A percentile compares a stretch with the other conserved stretches of the same genome.
Evolutionary conservation across 2,113 vertebrate species (phyloP).

Genomic region (Platycercus adscitus): DNA sequence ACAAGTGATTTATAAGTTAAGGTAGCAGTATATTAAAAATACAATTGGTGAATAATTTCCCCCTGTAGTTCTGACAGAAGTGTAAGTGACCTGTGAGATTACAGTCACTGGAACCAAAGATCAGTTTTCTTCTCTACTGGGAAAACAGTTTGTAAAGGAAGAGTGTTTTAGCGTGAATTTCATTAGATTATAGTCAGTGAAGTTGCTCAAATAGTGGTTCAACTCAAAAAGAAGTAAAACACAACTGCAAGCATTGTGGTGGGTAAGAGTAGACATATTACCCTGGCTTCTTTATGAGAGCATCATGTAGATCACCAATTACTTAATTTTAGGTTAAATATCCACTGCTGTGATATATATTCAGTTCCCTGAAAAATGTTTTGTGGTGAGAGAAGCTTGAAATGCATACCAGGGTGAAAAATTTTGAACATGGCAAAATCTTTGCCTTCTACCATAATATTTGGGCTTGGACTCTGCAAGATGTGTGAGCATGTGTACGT

Average conservation of each 20-base stretch:
- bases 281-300: not conserved
- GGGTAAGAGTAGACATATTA: not conserved
- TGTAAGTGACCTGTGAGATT: not conserved
- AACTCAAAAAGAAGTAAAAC: not conserved
- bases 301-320: not conserved
- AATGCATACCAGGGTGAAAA: not conserved
- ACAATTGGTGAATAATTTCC: not conserved
- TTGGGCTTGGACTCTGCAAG: not conserved
- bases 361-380: not conserved
- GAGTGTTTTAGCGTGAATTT: not conserved
- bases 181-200: not conserved
- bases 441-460: not conserved
- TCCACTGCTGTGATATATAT: not conserved
- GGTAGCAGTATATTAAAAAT: not conserved
- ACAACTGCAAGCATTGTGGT: not conserved
- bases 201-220: not conserved
- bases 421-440: not conserved
- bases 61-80: not conserved
- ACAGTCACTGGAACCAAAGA: not conserved
- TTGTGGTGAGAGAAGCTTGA: not conserved
- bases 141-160: not conserved
- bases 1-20: not conserved
- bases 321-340: not conserved
- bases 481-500: rapidly evolving
- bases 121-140: not conserved